Conservation (phyloP, 2,797 vertebrate species). For the Poeciliopsis gracilis region DNA sequence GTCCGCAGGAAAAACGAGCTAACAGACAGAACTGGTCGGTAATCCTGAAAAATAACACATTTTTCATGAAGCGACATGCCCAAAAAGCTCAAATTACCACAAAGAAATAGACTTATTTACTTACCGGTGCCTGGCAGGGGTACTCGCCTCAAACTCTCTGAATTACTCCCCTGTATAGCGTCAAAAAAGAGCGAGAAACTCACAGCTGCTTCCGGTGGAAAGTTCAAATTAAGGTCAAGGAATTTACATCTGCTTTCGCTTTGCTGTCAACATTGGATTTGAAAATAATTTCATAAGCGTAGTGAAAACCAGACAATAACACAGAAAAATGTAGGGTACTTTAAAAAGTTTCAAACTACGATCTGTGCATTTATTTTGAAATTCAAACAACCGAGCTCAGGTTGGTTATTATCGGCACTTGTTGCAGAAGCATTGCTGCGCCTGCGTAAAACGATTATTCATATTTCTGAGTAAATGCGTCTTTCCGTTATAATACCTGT, state of each 20-base stretch:
- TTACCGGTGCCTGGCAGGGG: slow-evolving; percentile 40
- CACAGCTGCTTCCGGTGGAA: slow-evolving; percentile 15
- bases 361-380: slow-evolving; percentile 37
- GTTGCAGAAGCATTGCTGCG: slow-evolving; percentile 41
- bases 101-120: slow-evolving; percentile 30
- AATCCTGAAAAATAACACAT: neutral
- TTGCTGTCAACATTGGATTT: fast-evolving
- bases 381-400: fast-evolving
- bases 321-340: fast-evolving
- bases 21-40: neutral
- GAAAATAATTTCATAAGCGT: fast-evolving
- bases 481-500: slow-evolving; percentile 46
- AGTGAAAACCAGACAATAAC: fast-evolving
- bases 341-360: fast-evolving
- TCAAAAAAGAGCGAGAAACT: fast-evolving
- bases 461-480: slow-evolving; percentile 30
- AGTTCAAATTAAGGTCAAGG: slow-evolving; percentile 20
- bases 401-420: neutral
- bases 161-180: slow-evolving; percentile 31
- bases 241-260: fast-evolving
- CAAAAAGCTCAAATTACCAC: neutral
- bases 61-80: neutral
- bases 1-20: slow-evolving; percentile 11
- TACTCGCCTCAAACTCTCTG: slow-evolving; percentile 61
- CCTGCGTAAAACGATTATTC: slow-evolving; percentile 63